These are phyloP conservation scores for Dicentrarchus labrax DNA, from an alignment of 2,113 vertebrate species.

Conservation along the genomic window DNA sequence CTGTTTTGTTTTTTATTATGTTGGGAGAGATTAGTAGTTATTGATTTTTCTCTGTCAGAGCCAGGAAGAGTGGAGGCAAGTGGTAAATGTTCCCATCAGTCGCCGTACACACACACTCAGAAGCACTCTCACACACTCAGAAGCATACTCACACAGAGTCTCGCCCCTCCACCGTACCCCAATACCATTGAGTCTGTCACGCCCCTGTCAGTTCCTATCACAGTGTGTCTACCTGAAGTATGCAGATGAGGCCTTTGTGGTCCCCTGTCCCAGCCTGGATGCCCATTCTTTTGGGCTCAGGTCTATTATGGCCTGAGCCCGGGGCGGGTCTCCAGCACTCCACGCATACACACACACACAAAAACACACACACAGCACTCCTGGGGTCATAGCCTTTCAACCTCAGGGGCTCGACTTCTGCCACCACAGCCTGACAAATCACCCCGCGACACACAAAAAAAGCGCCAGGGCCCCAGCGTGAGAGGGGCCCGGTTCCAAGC, in stretches of 20 bases:
- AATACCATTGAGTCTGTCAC: conserved; percentile 93
- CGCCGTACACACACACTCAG: conserved; percentile 39
- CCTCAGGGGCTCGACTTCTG: conserved; percentile 99
- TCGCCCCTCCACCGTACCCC: conserved; percentile 78
- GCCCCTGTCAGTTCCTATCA: conserved; percentile 98
- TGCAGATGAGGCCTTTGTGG: conserved; percentile 92
- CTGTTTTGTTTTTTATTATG: conserved; percentile 93
- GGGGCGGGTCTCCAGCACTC: conserved; percentile 81
- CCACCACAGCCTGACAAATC: conserved; percentile 97
- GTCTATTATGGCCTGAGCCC: conserved; percentile 91
- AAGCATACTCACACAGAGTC: conserved; percentile 55
- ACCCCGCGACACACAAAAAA: conserved; percentile 92
- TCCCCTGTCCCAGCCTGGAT: conserved; percentile 85
- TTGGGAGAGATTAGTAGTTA: conserved; percentile 93
- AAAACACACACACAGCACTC: conserved; percentile 84
- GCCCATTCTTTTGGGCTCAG: conserved; percentile 87
- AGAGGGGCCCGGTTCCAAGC: conserved; percentile 81
- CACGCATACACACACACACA: conserved; percentile 50
- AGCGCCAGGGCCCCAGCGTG: conserved; percentile 89
- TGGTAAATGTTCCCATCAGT: conserved; percentile 88
- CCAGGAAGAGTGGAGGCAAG: conserved; percentile 81
- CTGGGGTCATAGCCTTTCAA: conserved; percentile 99
- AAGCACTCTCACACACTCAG: conserved; percentile 35
- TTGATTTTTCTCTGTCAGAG: conserved; percentile 92
- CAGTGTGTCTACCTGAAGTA: conserved; percentile 98